Evolutionary conservation across 2,888 invertebrate genomes (phyloP).

Genomic region (Mythimna pallens): DNA sequence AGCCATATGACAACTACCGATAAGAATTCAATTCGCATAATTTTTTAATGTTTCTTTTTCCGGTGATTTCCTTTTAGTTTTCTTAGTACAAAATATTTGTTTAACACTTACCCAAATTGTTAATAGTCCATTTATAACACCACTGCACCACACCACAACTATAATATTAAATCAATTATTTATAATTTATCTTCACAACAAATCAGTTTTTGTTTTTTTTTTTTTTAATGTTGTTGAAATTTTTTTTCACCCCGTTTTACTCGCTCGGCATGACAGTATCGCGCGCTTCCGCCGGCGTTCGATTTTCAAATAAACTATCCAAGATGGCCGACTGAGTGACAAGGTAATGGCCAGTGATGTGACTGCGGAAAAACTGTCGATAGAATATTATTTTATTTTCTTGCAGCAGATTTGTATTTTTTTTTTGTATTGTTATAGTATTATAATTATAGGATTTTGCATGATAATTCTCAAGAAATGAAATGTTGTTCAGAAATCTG

Average conservation of each 20-base stretch:
- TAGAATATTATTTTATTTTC: conserved; percentile 52
- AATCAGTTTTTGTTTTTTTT: not conserved
- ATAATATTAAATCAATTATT: conserved; percentile 20
- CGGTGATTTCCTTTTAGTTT: not conserved
- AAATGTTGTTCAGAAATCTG: no score
- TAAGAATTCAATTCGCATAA: conserved; percentile 20
- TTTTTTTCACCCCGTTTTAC: conserved; percentile 36
- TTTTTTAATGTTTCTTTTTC: not conserved
- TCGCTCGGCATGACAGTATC: conserved; percentile 68
- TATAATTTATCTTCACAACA: conserved; percentile 6
- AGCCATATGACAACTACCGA: conserved; percentile 2
- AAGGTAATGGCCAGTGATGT: conserved; percentile 77
- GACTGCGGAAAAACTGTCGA: conserved; percentile 68
- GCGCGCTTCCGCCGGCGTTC: conserved; percentile 83
- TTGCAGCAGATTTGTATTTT: not conserved
- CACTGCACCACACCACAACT: conserved; percentile 51
- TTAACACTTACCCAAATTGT: conserved; percentile 41
- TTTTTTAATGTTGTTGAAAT: not conserved
- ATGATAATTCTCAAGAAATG: no score
- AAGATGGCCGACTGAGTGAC: conserved; percentile 83
- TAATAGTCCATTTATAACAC: conserved; percentile 52
- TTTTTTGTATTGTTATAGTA: not conserved
- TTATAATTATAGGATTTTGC: no score
- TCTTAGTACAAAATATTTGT: not conserved
- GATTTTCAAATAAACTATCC: conserved; percentile 88